A percentile compares a stretch with the other conserved stretches of the same genome.
These are phyloP conservation scores for Aldrovandia affinis DNA, from an alignment of 2,797 vertebrate species.

Conservation along the genomic window DNA sequence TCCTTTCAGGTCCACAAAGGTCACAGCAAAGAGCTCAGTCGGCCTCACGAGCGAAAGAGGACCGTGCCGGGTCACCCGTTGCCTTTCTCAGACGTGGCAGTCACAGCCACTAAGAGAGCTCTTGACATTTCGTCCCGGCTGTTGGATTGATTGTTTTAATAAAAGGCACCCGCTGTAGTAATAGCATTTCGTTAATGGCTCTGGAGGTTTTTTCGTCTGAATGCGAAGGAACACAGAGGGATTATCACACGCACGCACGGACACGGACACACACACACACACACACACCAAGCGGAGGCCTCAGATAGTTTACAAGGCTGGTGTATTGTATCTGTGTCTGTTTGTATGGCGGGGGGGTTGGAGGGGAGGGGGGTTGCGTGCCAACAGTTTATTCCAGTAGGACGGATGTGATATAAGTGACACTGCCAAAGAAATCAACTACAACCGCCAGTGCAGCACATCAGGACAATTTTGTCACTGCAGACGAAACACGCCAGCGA, in stretches of 20 bases:
- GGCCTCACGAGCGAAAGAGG: neutral
- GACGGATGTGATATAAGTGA: neutral
- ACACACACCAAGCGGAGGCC: neutral
- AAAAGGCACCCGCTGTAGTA: neutral
- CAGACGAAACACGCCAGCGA: neutral
- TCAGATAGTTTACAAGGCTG: neutral
- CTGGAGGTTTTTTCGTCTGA: neutral
- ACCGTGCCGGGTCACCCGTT: neutral
- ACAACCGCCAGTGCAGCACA: neutral
- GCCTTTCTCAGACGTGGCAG: neutral
- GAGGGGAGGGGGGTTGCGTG: too few species aligned
- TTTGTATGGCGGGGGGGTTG: neutral
- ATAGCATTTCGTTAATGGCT: neutral
- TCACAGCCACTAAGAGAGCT: neutral
- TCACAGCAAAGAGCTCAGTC: neutral
- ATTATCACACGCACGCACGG: neutral
- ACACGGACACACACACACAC: neutral
- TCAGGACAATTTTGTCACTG: neutral
- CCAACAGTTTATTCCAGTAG: neutral
- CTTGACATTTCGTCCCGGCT: neutral
- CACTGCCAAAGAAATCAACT: neutral
- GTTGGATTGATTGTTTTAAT: neutral
- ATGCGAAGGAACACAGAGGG: neutral
- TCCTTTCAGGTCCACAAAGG: neutral
- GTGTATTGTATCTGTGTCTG: neutral